Evolutionary conservation across 2,888 invertebrate genomes (phyloP), one percentile per base, ranked within the genome.

Genomic region (Lasioglossum morio): DNA sequence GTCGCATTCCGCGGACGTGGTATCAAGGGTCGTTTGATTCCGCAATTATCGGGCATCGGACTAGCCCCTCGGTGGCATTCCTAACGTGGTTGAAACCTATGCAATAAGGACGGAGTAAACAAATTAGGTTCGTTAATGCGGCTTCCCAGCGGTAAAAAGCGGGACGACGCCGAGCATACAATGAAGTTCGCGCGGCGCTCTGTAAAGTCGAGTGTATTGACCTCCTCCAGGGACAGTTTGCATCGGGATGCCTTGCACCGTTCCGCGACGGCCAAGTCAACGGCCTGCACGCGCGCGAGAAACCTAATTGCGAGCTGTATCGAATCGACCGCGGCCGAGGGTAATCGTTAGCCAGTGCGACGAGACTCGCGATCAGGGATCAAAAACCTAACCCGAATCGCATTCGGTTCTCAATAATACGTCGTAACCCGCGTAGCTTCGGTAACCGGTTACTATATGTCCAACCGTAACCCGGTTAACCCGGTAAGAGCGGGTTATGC

Each of bases 191-290:
- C 53, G 53, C 84, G 72, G n/a, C 76, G 84, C 79, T 84, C 75
- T 91, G 79, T 81, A 88, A 66, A 88, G 80, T 43, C 60, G 91
- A 85, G 93, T 91, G 87, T 92, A 92, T 92, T 90, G 93, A 93
- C 92, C 92, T 83, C 79, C 86, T 86, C 76, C 84, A 87, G 84
- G 81, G 69, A 85, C 85, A 76, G 70, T 72, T 60, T 79, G 74
- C 77, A 73, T 79, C 84, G 86, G 77, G 83, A 82, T 79, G 79
- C 78, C 57, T 77, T 69, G 76, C 79, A 86, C 75, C 81, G 74
- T 81, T 66, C 82, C 79, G 86, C 80, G 79, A 84, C 87, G 86
- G 23, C 81, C 87, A 88, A 89, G 91, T 92, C 89, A 88, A 90
- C 85, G 87, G 79, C 88, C 84, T 74, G 77, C 73, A 80, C 73